Conservation (phyloP, 2,888 invertebrate genomes). For the Pardosa pseudoannulata region DNA sequence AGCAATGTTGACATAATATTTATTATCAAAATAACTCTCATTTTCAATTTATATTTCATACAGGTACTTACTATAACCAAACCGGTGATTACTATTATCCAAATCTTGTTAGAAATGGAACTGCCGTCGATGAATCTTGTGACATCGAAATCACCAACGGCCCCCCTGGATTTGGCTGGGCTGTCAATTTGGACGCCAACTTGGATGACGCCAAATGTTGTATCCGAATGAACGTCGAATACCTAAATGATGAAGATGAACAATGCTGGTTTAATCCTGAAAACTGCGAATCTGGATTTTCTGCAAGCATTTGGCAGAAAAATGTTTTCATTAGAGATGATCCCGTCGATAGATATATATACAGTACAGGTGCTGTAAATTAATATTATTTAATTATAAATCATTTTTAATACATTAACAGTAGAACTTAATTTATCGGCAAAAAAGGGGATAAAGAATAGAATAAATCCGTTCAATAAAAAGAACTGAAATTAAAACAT, state of each 20-base stretch:
- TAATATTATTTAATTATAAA: too few relatives aligned
- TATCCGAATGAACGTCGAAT: slow-evolving; percentile 51
- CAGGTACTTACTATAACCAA: slow-evolving; percentile 52
- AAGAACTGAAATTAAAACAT: too few relatives aligned
- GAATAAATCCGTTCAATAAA: too few relatives aligned
- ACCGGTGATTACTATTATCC: slow-evolving; percentile 57
- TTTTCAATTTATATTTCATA: neutral
- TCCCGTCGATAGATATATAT: slow-evolving; percentile 16
- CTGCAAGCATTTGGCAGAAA: slow-evolving; percentile 73
- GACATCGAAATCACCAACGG: slow-evolving; percentile 54
- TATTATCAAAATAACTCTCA: too few relatives aligned
- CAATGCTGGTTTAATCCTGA: slow-evolving; percentile 71
- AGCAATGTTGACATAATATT: too few relatives aligned
- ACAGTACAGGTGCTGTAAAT: slow-evolving; percentile 45
- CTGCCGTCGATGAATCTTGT: neutral
- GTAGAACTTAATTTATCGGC: too few relatives aligned
- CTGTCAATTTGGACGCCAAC: slow-evolving; percentile 50
- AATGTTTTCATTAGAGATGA: slow-evolving; percentile 49
- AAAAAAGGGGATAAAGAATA: too few relatives aligned
- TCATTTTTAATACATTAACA: too few relatives aligned
- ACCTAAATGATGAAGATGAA: slow-evolving; percentile 25
- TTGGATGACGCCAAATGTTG: slow-evolving; percentile 32
- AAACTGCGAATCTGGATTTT: slow-evolving; percentile 71
- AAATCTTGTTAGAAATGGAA: slow-evolving; percentile 40
- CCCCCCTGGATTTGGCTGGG: slow-evolving; percentile 73